Evolutionary conservation across 2,888 invertebrate species (phyloP).

Genomic region (Diploptera punctata): DNA sequence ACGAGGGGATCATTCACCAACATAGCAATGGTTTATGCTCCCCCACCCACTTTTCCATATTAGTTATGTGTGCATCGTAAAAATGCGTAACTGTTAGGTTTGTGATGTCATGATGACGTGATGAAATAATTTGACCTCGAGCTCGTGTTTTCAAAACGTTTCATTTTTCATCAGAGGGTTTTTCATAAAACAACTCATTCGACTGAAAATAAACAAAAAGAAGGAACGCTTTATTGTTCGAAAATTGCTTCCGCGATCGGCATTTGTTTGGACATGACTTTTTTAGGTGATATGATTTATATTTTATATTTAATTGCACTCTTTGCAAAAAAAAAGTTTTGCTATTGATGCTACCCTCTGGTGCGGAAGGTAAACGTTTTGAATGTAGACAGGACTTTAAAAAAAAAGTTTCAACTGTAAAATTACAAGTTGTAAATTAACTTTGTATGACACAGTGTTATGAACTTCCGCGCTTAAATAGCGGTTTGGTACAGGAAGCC

Average conservation of each 20-base stretch:
- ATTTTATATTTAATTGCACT: slow-evolving; percentile 13
- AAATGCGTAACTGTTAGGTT: background rate
- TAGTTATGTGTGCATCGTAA: background rate
- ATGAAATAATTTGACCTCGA: slow-evolving; percentile 21
- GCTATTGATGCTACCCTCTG: background rate
- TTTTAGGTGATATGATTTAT: slow-evolving; percentile 12
- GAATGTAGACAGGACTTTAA: background rate
- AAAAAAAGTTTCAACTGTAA: background rate
- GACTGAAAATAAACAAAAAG: slow-evolving; percentile 9
- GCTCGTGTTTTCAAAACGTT: slow-evolving; percentile 1
- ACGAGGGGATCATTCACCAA: background rate
- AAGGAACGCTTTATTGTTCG: background rate
- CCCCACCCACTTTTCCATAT: background rate
- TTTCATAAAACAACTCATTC: slow-evolving; percentile 22
- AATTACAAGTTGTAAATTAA: slow-evolving; percentile 13
- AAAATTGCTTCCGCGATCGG: slow-evolving; percentile 12
- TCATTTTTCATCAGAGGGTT: background rate
- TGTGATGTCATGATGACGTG: background rate
- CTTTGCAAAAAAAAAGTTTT: background rate
- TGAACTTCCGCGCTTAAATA: background rate
- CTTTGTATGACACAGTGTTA: background rate
- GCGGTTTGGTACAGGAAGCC: background rate
- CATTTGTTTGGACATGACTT: background rate
- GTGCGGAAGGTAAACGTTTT: too few relatives aligned
- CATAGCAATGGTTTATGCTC: background rate